phyloP scores from a whole-genome alignment of 1,140 invertebrate genomes.

The Drosophila rufa region DNA sequence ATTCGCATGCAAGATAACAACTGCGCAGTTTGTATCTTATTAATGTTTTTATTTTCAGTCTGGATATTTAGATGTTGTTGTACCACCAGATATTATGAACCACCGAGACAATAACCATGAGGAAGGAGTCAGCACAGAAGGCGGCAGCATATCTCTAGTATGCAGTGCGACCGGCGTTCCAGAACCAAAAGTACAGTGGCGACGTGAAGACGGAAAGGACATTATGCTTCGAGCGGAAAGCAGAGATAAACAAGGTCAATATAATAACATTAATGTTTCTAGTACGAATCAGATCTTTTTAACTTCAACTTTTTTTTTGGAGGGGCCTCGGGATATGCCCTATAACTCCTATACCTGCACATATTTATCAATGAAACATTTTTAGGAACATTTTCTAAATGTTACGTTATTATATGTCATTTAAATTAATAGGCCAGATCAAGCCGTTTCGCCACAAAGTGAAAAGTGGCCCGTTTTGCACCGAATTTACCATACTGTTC shows the following conservation, averaged over 20 bases:
- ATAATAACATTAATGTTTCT: background rate
- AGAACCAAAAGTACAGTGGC: conserved; percentile 90
- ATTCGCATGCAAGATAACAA: background rate
- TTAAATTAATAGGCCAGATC: too few relatives aligned
- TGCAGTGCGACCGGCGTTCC: conserved; percentile 93
- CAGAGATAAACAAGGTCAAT: conserved; percentile 88
- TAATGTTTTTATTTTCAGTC: conserved; percentile 86
- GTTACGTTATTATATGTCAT: too few relatives aligned
- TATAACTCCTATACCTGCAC: too few relatives aligned
- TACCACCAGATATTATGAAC: conserved; percentile 93
- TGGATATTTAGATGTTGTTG: conserved; percentile 92
- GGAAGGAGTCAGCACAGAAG: conserved; percentile 90
- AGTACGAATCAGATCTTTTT: background rate
- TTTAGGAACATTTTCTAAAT: too few relatives aligned
- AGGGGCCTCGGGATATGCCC: too few relatives aligned
- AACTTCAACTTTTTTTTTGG: background rate
- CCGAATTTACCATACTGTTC: too few relatives aligned
- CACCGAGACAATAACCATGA: conserved; percentile 86
- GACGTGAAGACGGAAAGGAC: conserved; percentile 90
- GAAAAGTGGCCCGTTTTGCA: too few relatives aligned
- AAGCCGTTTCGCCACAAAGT: too few relatives aligned
- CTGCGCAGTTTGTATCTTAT: background rate
- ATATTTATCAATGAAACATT: too few relatives aligned
- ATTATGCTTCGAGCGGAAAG: conserved; percentile 90
- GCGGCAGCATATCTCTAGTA: conserved; percentile 90